Base-by-base conservation (phyloP, 2,888 invertebrate genomes). In the Tryphoninae sp. region DNA sequence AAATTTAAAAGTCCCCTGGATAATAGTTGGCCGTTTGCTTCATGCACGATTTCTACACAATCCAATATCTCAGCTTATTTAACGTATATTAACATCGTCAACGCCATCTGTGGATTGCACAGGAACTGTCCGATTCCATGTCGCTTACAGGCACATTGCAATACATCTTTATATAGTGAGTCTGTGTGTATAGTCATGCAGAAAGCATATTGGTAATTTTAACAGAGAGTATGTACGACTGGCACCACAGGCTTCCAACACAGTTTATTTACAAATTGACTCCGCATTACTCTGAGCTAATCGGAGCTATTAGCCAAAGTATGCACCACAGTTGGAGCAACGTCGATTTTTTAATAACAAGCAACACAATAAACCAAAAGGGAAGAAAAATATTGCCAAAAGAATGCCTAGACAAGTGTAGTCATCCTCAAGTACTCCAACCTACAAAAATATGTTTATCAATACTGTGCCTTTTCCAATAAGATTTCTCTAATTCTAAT, bases 321-420 rank as follows among this genome's bases (percentile, higher is more conserved):
- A 94, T 1, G 97, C 97, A 16, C 97, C 97, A 89, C 98, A 98
- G 92, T 97, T 97, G 1, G 96, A 95, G 92, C 98, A 98, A 85
- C 96, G 94, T 87, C 96, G 95, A 89, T 97, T 96, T 88, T 96
- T 96, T 91, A 97, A 93, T 45, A 96, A 95, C 68, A 98, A 93
- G 90, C 98, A 98, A 90, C 97, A 98, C 8, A 98, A 92, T 82
- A 98, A 95, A 58, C 98, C 98, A 51, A 97, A 71, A 0, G 98
- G 98, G 89, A 98, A 98, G 92, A 96, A 97, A 42, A 96, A 92
- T 82, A 97, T 96, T 22, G 97, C 97, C 92, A 97, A 97, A 75
- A 96, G 92, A 13, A 98, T 93, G 77, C 97, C 98, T 61, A 96
- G 93, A 88, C 96, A 96, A 0, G 97, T 96, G 91, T 96, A 98